Evolutionary conservation across 2,888 invertebrate species (phyloP).

Genomic region (Mellilla xanthometata): DNA sequence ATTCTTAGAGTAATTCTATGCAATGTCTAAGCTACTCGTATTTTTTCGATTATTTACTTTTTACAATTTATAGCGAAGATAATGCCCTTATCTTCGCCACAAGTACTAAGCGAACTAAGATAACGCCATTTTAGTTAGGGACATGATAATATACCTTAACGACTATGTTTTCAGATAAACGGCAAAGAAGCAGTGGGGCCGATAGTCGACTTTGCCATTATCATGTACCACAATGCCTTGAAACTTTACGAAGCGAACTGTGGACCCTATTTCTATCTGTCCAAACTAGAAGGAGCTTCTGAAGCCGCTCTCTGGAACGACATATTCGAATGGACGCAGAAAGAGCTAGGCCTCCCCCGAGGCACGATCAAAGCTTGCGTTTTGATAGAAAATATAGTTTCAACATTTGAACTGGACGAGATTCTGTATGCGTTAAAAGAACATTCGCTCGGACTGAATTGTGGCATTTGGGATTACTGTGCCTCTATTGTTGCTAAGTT

Average conservation of each 20-base stretch:
- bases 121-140: too few relatives aligned
- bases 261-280: slow-evolving; percentile 88
- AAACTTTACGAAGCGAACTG: slow-evolving; percentile 76
- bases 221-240: slow-evolving; percentile 85
- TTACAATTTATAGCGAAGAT: too few relatives aligned
- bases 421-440: slow-evolving; percentile 85
- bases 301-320: slow-evolving; percentile 88
- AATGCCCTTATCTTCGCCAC: too few relatives aligned
- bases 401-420: slow-evolving; percentile 86
- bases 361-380: slow-evolving; percentile 88
- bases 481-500: slow-evolving; percentile 86
- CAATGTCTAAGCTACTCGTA: too few relatives aligned
- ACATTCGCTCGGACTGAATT: slow-evolving; percentile 87
- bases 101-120: too few relatives aligned
- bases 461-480: slow-evolving; percentile 89
- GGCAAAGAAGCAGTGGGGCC: slow-evolving; percentile 85
- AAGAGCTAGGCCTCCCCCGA: slow-evolving; percentile 76
- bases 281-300: slow-evolving; percentile 85
- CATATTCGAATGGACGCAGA: slow-evolving; percentile 85
- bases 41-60: too few relatives aligned
- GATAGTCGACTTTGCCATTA: slow-evolving; percentile 86
- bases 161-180: slow-evolving; percentile 77
- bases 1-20: too few relatives aligned
- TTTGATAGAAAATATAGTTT: slow-evolving; percentile 87
- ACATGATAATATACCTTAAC: too few relatives aligned